phyloP scores from a whole-genome alignment of 2,888 invertebrate species.

The Zeuzera pyrina region DNA sequence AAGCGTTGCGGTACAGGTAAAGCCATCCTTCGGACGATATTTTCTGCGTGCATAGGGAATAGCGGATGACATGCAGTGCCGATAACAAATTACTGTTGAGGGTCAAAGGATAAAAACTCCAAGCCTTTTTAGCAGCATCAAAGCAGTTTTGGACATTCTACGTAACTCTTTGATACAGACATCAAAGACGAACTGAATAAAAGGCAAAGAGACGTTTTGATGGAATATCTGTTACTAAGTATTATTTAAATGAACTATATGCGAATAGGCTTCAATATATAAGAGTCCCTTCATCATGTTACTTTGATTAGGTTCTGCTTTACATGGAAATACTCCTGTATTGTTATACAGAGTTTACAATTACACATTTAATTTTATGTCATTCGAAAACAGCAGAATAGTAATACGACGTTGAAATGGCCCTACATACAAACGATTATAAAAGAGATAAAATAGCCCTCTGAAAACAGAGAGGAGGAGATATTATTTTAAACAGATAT shows the following conservation, averaged over 20 bases:
- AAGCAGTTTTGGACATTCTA: slow-evolving; percentile 30
- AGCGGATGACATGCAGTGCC: slow-evolving; percentile 45
- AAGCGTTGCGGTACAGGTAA: slow-evolving; percentile 34
- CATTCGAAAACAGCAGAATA: too few species aligned
- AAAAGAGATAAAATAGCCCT: too few species aligned
- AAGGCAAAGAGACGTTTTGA: background rate
- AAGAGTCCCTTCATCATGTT: too few species aligned
- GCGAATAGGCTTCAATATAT: too few species aligned
- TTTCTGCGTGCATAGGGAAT: slow-evolving; percentile 34
- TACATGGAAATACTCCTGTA: too few species aligned
- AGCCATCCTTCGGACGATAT: slow-evolving; percentile 33
- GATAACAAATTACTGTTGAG: slow-evolving; percentile 30
- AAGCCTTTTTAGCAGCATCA: slow-evolving; percentile 24
- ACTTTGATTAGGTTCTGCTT: too few species aligned
- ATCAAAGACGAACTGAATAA: slow-evolving; percentile 28
- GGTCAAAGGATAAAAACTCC: slow-evolving; percentile 49
- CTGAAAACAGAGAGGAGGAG: slow-evolving; percentile 4
- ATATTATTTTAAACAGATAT: too few species aligned
- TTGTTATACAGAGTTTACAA: too few species aligned
- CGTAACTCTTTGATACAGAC: slow-evolving; percentile 38
- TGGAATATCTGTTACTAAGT: too few species aligned
- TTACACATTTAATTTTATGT: too few species aligned
- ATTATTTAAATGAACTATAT: background rate
- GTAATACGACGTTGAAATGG: too few species aligned
- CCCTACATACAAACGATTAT: too few species aligned